Conservation (phyloP, 2,113 vertebrate species). For the Ifrita kowaldi region DNA sequence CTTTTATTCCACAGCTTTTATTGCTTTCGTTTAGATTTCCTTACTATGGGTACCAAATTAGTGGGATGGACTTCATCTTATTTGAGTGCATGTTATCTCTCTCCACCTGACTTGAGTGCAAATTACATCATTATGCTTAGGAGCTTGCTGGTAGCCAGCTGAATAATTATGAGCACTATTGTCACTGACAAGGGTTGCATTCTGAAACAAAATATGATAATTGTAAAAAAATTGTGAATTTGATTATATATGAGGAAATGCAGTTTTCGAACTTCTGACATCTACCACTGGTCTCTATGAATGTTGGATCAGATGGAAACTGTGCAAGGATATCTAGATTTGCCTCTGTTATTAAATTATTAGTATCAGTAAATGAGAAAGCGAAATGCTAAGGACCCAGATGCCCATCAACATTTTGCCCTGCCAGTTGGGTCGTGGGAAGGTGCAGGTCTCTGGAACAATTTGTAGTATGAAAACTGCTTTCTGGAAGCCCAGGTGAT, state of each 20-base stretch:
- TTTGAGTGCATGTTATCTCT: neutral
- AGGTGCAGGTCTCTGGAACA: neutral
- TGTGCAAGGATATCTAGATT: neutral
- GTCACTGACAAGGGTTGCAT: neutral
- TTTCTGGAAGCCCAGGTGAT: neutral
- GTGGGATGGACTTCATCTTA: neutral
- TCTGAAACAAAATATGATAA: neutral
- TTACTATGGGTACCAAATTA: neutral
- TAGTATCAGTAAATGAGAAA: neutral
- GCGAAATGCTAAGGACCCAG: too few species aligned
- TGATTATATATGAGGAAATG: neutral
- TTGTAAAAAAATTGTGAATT: neutral
- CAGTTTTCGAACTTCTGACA: neutral
- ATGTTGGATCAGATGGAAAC: neutral
- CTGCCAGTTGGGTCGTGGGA: fast-evolving
- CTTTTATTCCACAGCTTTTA: neutral
- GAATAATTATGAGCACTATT: neutral
- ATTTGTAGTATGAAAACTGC: neutral
- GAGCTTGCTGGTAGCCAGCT: neutral
- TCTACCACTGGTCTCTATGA: neutral
- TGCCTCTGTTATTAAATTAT: neutral
- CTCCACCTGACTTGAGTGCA: neutral
- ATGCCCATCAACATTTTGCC: neutral
- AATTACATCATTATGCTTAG: neutral
- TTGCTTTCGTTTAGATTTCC: neutral